Evolutionary conservation across 2,888 invertebrate species (phyloP), one percentile per base, ranked within the genome.

Genomic region (Antheraea yamamai): DNA sequence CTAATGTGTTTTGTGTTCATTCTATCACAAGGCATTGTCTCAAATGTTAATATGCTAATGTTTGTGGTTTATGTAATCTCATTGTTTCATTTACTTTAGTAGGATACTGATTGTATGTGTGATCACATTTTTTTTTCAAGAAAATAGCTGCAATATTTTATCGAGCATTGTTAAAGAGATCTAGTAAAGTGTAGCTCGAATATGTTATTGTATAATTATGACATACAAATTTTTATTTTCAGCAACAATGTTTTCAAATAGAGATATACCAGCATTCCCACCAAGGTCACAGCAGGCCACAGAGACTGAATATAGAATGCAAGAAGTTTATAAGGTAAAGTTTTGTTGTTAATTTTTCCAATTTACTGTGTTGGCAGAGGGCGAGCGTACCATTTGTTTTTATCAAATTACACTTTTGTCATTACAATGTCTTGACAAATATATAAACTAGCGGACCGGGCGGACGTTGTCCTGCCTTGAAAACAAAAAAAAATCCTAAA

Each of bases 301-400:
- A 75, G 97, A 97, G 91, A 96, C 97, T 85, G 98, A 99, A 87
- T 96, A 96, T 79, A 97, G 97, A 89, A 96, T 99, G 84, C 97
- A 97, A 85, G 98, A 98, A 92, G 99, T 99, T 76, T 98, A 98
- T 96, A 97, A 98, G 94, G 94, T 93, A 87, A 64, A 20, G 70
- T 47, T 70, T 35, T 73, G 16, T 30, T 23, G 16, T 72, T 6
- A 51, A 72, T 30, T 73, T 47, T 16, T 18, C 2, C 4, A 3
- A 64, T 26, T 64, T 64, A 10, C 26, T 14, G 3, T 26, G 12
- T 64, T 39, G 3, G 39, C 39, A 4, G 7, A 39, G 39, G 39
- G 39, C 6, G 39, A 6, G 39, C 0, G 4, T 39, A 4, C 39
- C 39, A 39, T 6, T 55, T 55, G 55, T 4, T 55, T 55, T 18